phyloP scores from a whole-genome alignment of 2,888 invertebrate genomes.

The Diogma glabrata region DNA sequence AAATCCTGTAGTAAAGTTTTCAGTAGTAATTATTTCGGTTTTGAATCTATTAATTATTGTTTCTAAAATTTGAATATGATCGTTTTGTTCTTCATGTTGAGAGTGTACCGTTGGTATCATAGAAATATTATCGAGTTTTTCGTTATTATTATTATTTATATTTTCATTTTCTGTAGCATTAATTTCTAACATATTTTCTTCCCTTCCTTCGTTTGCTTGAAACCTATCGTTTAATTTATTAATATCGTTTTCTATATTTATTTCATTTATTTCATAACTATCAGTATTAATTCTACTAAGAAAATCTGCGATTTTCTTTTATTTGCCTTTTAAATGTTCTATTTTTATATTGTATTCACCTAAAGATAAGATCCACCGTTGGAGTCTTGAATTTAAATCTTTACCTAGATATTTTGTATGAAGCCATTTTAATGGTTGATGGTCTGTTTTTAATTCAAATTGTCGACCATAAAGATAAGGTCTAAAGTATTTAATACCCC shows the following conservation, averaged over 20 bases:
- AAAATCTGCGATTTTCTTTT: slow-evolving; percentile 14
- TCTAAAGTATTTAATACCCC: not conserved
- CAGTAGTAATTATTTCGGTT: slow-evolving; percentile 15
- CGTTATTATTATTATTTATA: not conserved
- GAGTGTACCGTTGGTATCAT: slow-evolving; percentile 12
- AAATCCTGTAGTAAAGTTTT: slow-evolving; percentile 13
- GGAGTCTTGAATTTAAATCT: slow-evolving; percentile 16
- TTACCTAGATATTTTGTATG: too few relatives aligned
- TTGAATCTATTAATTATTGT: slow-evolving; percentile 9
- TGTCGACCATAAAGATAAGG: not conserved
- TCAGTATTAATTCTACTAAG: slow-evolving; percentile 13
- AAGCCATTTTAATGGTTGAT: slow-evolving; percentile 19
- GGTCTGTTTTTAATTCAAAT: slow-evolving; percentile 15
- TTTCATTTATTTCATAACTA: slow-evolving; percentile 14
- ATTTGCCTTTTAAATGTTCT: slow-evolving; percentile 16
- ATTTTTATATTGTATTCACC: too few relatives aligned
- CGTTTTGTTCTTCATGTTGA: slow-evolving; percentile 17
- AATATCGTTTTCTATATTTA: too few relatives aligned
- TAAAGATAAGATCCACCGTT: slow-evolving; percentile 17
- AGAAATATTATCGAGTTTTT: not conserved
- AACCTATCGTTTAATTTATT: too few relatives aligned
- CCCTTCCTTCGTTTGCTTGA: slow-evolving; percentile 1
- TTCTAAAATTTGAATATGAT: slow-evolving; percentile 17
- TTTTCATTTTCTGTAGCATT: too few relatives aligned
- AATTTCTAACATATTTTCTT: too few relatives aligned